Percentiles rank a stretch among this genome's conserved stretches.
Evolutionary conservation across 2,888 invertebrate species (phyloP).

Genomic region (Tinea trinotella): DNA sequence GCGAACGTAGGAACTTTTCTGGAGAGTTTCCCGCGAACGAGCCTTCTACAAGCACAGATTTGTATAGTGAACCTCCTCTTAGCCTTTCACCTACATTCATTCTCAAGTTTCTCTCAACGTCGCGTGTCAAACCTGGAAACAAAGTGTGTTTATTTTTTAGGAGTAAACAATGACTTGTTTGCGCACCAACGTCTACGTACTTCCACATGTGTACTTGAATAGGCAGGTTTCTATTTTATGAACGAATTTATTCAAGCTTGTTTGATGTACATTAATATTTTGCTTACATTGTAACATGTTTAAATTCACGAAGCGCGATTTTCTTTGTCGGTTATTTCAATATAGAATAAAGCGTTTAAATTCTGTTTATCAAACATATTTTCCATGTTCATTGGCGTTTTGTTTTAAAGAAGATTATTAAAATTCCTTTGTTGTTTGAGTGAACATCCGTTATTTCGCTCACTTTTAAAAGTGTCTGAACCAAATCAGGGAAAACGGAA

Average conservation of each 20-base stretch:
- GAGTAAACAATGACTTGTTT: not conserved
- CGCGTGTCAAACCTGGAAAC: constrained; percentile 16
- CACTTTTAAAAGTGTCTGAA: constrained; percentile 15
- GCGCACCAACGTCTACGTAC: not conserved
- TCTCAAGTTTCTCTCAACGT: constrained; percentile 37
- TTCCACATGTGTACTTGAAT: too few relatives aligned
- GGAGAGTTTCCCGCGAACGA: constrained; percentile 32
- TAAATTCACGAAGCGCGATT: not conserved
- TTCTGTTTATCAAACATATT: not conserved
- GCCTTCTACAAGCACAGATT: constrained; percentile 26
- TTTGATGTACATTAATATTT: not conserved
- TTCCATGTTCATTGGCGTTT: constrained; percentile 7
- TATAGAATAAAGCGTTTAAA: not conserved
- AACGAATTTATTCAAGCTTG: not conserved
- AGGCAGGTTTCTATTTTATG: too few relatives aligned
- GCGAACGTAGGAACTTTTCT: constrained; percentile 31
- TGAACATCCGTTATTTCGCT: constrained; percentile 5
- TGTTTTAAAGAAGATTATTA: constrained; percentile 11
- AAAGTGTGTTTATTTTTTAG: constrained; percentile 13
- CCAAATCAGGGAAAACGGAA: constrained; percentile 16
- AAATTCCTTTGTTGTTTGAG: constrained; percentile 11
- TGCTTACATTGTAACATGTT: not conserved
- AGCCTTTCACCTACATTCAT: constrained; percentile 37
- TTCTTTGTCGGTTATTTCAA: not conserved
- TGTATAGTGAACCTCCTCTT: constrained; percentile 39